These are phyloP conservation scores for Vidua macroura DNA, from an alignment of 2,113 vertebrate species.

Conservation along the genomic window DNA sequence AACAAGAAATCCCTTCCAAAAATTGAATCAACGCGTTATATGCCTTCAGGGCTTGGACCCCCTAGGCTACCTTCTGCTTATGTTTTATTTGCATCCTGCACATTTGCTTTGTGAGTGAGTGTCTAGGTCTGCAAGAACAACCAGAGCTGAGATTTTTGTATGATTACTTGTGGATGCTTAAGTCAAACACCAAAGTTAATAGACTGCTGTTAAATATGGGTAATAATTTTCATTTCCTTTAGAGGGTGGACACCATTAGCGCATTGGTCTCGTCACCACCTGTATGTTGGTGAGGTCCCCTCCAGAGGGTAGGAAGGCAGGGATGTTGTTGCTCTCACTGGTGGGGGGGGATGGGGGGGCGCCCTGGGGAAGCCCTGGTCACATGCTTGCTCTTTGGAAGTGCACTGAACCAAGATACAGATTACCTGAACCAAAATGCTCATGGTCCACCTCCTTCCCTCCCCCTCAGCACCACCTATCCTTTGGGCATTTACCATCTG, in stretches of 20 bases:
- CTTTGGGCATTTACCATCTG: neutral
- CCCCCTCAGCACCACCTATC: neutral
- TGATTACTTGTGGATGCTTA: neutral
- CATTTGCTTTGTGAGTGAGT: neutral
- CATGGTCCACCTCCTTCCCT: neutral
- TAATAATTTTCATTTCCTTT: neutral
- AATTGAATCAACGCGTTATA: neutral
- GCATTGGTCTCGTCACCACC: neutral
- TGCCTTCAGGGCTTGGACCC: neutral
- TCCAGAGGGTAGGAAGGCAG: neutral
- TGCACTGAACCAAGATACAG: neutral
- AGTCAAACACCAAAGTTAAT: neutral
- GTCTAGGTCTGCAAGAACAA: neutral
- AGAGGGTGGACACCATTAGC: neutral
- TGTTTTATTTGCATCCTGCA: neutral
- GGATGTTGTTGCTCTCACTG: neutral
- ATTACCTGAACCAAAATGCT: neutral
- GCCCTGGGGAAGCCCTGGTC: neutral
- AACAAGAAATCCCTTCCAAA: conserved; percentile 39
- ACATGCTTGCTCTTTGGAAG: neutral
- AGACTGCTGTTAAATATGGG: neutral
- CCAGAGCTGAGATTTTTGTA: neutral
- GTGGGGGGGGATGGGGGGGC: too few species aligned
- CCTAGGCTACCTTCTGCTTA: neutral
- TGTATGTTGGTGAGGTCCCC: neutral